Base-by-base conservation (phyloP, 2,888 invertebrate genomes). In the Mongoloraphidia duomilia region DNA sequence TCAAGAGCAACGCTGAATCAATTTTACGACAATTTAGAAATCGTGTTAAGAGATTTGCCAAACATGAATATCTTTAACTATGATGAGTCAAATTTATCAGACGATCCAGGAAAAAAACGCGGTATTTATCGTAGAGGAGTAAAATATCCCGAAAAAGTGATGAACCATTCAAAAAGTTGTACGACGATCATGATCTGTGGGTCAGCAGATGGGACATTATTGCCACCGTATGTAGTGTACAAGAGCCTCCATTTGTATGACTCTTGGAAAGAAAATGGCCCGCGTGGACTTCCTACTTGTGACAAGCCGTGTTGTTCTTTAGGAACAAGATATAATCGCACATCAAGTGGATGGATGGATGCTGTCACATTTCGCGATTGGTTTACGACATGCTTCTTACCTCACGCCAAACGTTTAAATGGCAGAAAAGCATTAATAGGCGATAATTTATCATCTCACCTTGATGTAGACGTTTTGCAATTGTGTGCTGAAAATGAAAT, bases 101-200 rank as follows among this genome's bases (percentile, higher is more conserved):
- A 65, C 46, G 60, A 66, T 44, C 60, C 62, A 35, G 63, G 60
- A 6, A 47, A 55, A 56, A 52, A 60, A 54, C 41, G 52, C 57
- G 14, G 54, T 59, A 41, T 49, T 49, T 46, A 56, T 34, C 49
- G 40, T 39, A 41, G 52, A 44, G 50, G 49, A 33, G 11, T 43
- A 4, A 54, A 53, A 47, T 50, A 53, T 46, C 52, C 54, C 0
- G 55, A 55, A 41, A 44, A 47, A 11, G 34, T 57, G 11, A 52
- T 50, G 17, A 52, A 57, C 51, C 49, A 48, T 13, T 38, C 51
- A 8, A 53, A 54, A 46, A 44, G 47, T 5, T 50, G 50, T 10
- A 51, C 41, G 9, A 51, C 58, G 9, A 48, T 62, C 13, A 63
- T 63, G 61, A 52, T 61, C 42, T 52, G 57, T 41, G 58, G 54